Evolutionary conservation across 2,888 invertebrate genomes (phyloP), one percentile per base, ranked within the genome.

Genomic region (Myopa testacea): DNA sequence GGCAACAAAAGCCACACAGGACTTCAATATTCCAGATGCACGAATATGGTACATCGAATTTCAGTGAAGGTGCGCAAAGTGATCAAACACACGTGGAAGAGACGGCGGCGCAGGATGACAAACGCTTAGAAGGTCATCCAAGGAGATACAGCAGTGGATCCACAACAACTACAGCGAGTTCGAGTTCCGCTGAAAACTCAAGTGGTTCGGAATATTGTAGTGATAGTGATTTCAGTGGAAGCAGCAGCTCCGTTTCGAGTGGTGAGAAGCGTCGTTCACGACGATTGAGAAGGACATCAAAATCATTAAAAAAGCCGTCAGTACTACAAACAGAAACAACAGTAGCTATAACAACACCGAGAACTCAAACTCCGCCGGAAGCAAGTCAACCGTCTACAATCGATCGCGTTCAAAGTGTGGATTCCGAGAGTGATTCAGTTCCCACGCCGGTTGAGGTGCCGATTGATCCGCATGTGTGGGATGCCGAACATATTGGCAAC

Each of bases 381-480:
- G 60, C 60, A 19, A 19, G 4, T 8, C 52, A 70, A n/a, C 16
- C 52, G 70, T 52, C 4, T 0, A 16, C 14, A 19, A n/a, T 7
- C 14, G 65, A 37, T 38, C 14, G 19, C 45, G 45, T 34, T 14
- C 34, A 45, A 34, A 69, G 7, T 50, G 45, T 34, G 37, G 55
- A 60, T 14, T 34, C 68, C 14, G 60, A 77, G 14, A 65, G 55
- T 16, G 40, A 45, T 16, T 70, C 70, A 26, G 8, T 38, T 62
- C 73, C 77, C 1, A 76, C 86, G 8, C 84, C 84, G 4, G 85
- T 87, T 8, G 80, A 86, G 77, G 85, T 88, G 52, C 89, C 89
- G 0, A 82, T 86, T n/a, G 93, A 93, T 91, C 93, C 93, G 40
- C 90, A 91, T 72, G 92, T 92, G 85, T 93, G 93, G 93, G 91